Evolutionary conservation across 53 echinoderm and acorn worm species (phyloP), one percentile per base, ranked within the genome.

Genomic region (Hippasteria phrygiana): DNA sequence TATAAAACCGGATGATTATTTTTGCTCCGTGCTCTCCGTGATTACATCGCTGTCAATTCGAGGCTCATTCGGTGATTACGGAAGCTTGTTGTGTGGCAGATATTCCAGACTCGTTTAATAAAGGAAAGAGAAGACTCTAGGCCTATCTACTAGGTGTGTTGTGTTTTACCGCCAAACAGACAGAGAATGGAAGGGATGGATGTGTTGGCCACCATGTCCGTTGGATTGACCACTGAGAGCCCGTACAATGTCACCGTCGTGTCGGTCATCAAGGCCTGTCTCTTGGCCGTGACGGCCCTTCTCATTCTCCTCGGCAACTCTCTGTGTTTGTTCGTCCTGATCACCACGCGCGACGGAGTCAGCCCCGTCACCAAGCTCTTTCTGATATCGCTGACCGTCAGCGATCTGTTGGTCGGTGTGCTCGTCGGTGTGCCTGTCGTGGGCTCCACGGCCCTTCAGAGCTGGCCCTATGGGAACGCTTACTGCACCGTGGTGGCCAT

Each of bases 371-470:
- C 75, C 75, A 75, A 75, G 26, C 51, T 75, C 14, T 75, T 75
- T 18, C 75, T 75, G 48, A 18, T 75, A 4, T 75, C 75, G 17
- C 75, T 75, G 32, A 75, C 75, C 75, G 31, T 75, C 75, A 50
- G 75, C 31, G 75, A 75, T 75, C 75, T 75, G 31, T 75, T 75
- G 75, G 51, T 75, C 31, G 75, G 75, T 50, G 31, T 75, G 75
- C 51, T 75, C 32, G 51, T 75, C 75, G 28, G 48, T 14, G 51
- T 75, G 50, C 75, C 75, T 32, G 51, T 75, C 28, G 34, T 75
- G 29, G 75, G 75, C 13, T 75, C 75, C 2, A 50, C 75, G 29
- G 51, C 34, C 32, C 48, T 75, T 48, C 75, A 75, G 48, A 11
- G 32, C 29, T 75, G 75, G 51, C 75, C 75, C 0, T 75, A 48